Evolutionary conservation across 2,113 vertebrate genomes (phyloP), one percentile per base, ranked within the genome.

Genomic region (Perccottus glenii): DNA sequence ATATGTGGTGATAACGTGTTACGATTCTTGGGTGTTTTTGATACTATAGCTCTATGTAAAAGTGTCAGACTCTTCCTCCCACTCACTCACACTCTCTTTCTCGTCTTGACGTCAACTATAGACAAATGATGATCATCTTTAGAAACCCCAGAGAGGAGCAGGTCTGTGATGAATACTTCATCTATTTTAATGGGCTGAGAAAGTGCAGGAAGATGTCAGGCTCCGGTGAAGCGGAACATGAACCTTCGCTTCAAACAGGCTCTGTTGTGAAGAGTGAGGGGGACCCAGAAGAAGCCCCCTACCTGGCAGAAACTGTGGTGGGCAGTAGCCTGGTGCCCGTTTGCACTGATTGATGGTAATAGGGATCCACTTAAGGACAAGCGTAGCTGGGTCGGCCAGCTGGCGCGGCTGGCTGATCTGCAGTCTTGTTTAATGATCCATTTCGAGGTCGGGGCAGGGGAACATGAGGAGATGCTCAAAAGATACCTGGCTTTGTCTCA

Each of bases 161-260:
- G 72, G 57, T 61, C 64, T 50, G 62, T 60, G 70, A 88, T 85
- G 76, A 83, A 75, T 84, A 82, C 85, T 78, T 89, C 78, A 83
- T 89, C 73, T 84, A 64, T 81, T 87, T 85, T 86, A 90, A 85
- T 84, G 76, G 73, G 78, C 86, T 86, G 87, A 90, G 89, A 90
- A 88, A 81, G 74, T 19, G 5, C 73, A 56, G 75, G 70, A 79
- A 61, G 83, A 79, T 76, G 75, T 86, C 67, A 76, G 76, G 86
- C 85, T 89, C 78, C 66, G 36, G 47, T 83, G 84, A 76, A 90
- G 85, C 79, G 15, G 73, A 65, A 66, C 82, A 45, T 58, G 47
- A 73, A 78, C 75, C 75, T 83, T 87, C 70, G 80, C 86, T 86
- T 85, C 86, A 88, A 87, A 88, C 73, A 57, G 45, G 50, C 57